Evolutionary conservation across 2,797 vertebrate species (phyloP), one percentile per base, ranked within the genome.

Genomic region (Sylvilagus floridanus): DNA sequence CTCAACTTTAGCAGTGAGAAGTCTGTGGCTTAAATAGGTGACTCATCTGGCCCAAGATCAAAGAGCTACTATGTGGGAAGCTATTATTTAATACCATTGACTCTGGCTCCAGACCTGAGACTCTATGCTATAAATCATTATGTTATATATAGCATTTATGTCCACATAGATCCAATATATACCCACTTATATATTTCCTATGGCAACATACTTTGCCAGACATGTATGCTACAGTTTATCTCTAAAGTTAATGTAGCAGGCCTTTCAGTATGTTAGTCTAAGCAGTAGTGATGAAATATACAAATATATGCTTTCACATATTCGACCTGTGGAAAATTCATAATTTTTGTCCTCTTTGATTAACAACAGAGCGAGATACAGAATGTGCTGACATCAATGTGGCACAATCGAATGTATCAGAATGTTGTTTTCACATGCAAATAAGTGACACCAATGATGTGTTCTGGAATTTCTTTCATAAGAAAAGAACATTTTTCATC

Each of bases 191-290:
- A 9, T 85, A 9, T 63, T 69, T 94, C 75, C 63, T 76, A 7
- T 30, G 4, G 63, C 69, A 47, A 84, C 75, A 76, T 4, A 76
- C n/a, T 60, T 60, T 66, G 24, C 30, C 63, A 60, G 7, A 35
- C 47, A 7, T 12, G 32, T 68, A 19, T 42, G 65, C 19, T 81
- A 4, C 21, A 35, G n/a, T 75, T 47, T 47, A 30, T 6, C 32
- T 75, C 22, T 69, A 37, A 92, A 88, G 26, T 94, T 54, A 91
- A 84, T 78, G 72, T 72, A 94, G 57, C 14, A 37, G 12, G 9
- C 0, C 21, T 94, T 77, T 30, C 63, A 96, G 30, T 22, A 82
- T 77, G 21, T 37, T 77, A 60, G 32, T 57, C 28, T 85, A 66
- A 87, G 26, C 16, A 81, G 7, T 32, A 42, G 35, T 50, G 11